These are phyloP conservation scores for human (Homo sapiens) DNA, from an alignment of 2,113 vertebrate genomes.

Conservation along the genomic window GRCh38 chrY:23331501-23332000, in stretches of 20 bases:
- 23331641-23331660: constrained; percentile 72
- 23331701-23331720: constrained; percentile 25
- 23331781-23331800: neutral
- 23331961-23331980: neutral
- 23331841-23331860: neutral
- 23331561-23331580: constrained; percentile 57
- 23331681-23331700: constrained; percentile 56
- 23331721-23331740: neutral
- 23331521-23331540: constrained; percentile 60
- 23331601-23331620: constrained; percentile 56
- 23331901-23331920: neutral
- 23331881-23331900: neutral
- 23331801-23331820: neutral
- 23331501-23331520: constrained; percentile 46
- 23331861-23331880: neutral
- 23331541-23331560: neutral
- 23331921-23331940: neutral
- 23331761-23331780: neutral
- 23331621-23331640: constrained; percentile 60
- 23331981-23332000: too few species aligned
- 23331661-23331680: constrained; percentile 36
- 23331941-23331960: neutral
- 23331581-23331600: constrained; percentile 55
- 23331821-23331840: neutral
- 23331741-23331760: neutral